phyloP scores from a whole-genome alignment of 2,797 vertebrate genomes.

The Lerista edwardsae region DNA sequence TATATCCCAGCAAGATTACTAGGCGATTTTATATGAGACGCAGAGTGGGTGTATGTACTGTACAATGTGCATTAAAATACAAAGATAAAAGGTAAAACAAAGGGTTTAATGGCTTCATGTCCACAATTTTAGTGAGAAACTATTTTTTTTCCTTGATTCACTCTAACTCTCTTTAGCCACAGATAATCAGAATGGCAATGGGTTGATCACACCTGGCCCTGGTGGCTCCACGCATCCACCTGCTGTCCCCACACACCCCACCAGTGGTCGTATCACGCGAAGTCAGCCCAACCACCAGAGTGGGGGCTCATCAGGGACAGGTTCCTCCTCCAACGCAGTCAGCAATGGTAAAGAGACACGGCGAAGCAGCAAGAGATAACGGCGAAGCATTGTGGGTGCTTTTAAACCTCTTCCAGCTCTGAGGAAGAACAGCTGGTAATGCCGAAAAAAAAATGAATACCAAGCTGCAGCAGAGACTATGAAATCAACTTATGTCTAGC shows the following conservation, averaged over 20 bases:
- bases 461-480: conserved; percentile 8
- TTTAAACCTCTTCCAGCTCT: not conserved
- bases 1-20: not conserved
- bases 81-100: no score
- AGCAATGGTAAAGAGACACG: conserved; percentile 86
- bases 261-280: conserved; percentile 77
- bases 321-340: conserved; percentile 69
- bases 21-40: not conserved
- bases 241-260: conserved; percentile 63
- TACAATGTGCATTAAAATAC: no score
- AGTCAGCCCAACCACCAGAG: conserved; percentile 77
- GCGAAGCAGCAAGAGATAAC: conserved; percentile 84
- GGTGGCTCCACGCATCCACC: conserved; percentile 64
- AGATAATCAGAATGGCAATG: conserved; percentile 81
- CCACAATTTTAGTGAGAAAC: not conserved
- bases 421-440: conserved; percentile 9
- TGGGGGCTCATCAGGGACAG: conserved; percentile 53
- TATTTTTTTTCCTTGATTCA: not conserved
- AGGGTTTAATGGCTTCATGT: not conserved
- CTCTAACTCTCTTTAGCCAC: conserved; percentile 62
- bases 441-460: conserved; percentile 20
- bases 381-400: not conserved
- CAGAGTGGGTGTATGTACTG: no score
- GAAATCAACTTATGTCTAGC: conserved; percentile 1
- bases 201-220: conserved; percentile 69